Conservation (phyloP, 2,797 vertebrate species). For the Pipistrellus kuhlii region DNA sequence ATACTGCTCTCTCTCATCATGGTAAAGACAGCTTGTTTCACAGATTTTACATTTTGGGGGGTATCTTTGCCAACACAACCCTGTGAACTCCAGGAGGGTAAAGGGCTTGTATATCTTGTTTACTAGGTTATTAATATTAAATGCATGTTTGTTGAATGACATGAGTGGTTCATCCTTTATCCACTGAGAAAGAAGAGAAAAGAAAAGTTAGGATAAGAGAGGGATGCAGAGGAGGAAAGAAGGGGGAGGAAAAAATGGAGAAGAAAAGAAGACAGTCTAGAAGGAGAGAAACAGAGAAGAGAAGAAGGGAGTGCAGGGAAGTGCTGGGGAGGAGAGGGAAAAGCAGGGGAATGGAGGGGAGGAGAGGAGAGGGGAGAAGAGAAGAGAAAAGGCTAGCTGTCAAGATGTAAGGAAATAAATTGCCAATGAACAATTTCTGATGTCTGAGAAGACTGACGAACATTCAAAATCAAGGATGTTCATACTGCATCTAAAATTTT, state of each 20-base stretch:
- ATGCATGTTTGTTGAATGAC: neutral
- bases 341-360: neutral
- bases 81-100: neutral
- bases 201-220: neutral
- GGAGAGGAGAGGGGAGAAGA: neutral
- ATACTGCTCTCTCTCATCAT: neutral
- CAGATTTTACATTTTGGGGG: neutral
- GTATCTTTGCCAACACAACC: neutral
- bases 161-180: neutral
- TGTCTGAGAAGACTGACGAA: neutral
- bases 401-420: neutral
- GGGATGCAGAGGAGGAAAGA: neutral
- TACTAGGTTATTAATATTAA: neutral
- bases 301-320: neutral
- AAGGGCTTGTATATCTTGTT: no score
- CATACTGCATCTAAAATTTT: neutral
- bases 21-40: neutral
- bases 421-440: neutral
- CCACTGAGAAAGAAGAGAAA: neutral
- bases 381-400: neutral
- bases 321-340: rapidly evolving
- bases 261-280: neutral
- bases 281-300: neutral
- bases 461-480: neutral
- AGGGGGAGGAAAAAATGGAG: rapidly evolving